Conservation (phyloP, 2,888 invertebrate genomes). For the Cistogaster globosa region DNA sequence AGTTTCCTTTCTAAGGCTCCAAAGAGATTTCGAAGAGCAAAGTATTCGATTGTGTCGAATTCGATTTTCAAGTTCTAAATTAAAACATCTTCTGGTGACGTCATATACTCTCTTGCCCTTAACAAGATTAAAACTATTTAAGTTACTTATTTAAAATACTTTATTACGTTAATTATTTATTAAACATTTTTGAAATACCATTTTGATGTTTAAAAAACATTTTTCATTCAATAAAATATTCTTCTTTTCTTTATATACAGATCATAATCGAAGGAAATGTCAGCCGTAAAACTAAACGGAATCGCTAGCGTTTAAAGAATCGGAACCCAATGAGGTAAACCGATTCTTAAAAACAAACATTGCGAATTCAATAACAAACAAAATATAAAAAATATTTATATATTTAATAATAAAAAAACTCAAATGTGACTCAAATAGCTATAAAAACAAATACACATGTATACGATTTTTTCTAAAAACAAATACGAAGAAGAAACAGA, state of each 20-base stretch:
- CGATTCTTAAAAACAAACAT: constrained; percentile 76
- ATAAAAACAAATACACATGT: constrained; percentile 46
- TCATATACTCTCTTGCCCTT: too few relatives aligned
- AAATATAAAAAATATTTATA: background rate
- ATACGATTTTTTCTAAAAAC: constrained; percentile 50
- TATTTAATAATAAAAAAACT: constrained; percentile 1
- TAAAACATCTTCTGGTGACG: too few relatives aligned
- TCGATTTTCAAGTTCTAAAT: too few relatives aligned
- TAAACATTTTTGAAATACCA: too few relatives aligned
- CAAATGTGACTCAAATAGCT: constrained; percentile 46
- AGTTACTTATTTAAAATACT: too few relatives aligned
- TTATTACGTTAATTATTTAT: too few relatives aligned
- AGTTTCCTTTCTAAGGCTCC: too few relatives aligned
- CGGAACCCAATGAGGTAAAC: constrained; percentile 80
- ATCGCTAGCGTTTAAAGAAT: constrained; percentile 82
- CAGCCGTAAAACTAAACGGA: constrained; percentile 82
- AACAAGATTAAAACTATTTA: too few relatives aligned
- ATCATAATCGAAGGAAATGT: constrained; percentile 83
- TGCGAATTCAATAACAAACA: constrained; percentile 23
- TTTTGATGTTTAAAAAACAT: too few relatives aligned
- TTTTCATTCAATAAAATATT: background rate
- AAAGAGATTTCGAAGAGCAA: too few relatives aligned
- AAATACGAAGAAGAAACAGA: constrained; percentile 1
- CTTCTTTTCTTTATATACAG: constrained; percentile 72
- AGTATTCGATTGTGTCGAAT: too few relatives aligned